Evolutionary conservation across 2,888 invertebrate species (phyloP).

Genomic region (Tetrapedia diversipes): DNA sequence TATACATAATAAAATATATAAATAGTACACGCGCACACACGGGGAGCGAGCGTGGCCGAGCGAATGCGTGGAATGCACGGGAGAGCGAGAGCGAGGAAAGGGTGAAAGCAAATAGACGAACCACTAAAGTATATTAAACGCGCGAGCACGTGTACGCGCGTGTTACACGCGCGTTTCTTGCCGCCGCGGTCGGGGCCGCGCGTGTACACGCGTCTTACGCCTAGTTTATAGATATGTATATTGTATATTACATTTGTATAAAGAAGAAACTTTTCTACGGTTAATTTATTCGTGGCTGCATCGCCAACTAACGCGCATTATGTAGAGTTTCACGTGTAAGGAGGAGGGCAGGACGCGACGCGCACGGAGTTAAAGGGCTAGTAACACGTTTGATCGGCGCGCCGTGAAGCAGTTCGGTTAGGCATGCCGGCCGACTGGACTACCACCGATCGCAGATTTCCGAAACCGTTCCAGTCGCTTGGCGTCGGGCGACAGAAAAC

Average conservation of each 20-base stretch:
- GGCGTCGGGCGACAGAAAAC: not conserved
- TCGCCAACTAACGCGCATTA: slow-evolving; percentile 77
- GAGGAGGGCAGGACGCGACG: slow-evolving; percentile 21
- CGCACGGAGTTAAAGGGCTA: slow-evolving; percentile 7
- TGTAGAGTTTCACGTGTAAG: slow-evolving; percentile 47
- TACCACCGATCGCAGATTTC: slow-evolving; percentile 9
- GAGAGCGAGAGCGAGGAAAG: slow-evolving; percentile 10
- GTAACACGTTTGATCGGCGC: slow-evolving; percentile 45
- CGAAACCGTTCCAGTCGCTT: slow-evolving; percentile 24
- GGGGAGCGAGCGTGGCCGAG: slow-evolving; percentile 30
- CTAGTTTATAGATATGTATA: slow-evolving; percentile 74
- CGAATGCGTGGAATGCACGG: slow-evolving; percentile 25
- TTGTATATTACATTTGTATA: slow-evolving; percentile 83
- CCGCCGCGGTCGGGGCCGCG: no score
- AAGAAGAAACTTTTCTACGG: slow-evolving; percentile 81
- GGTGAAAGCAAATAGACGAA: slow-evolving; percentile 34
- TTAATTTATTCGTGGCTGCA: slow-evolving; percentile 82
- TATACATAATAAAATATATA: slow-evolving; percentile 80
- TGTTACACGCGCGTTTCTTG: slow-evolving; percentile 33
- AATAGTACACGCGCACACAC: slow-evolving; percentile 66
- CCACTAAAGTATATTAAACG: slow-evolving; percentile 57
- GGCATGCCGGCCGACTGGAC: not conserved
- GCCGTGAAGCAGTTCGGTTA: slow-evolving; percentile 24
- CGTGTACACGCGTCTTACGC: slow-evolving; percentile 55
- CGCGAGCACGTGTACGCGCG: slow-evolving; percentile 36